Conservation (phyloP, 2,797 vertebrate genomes). For the Falco concolor region DNA sequence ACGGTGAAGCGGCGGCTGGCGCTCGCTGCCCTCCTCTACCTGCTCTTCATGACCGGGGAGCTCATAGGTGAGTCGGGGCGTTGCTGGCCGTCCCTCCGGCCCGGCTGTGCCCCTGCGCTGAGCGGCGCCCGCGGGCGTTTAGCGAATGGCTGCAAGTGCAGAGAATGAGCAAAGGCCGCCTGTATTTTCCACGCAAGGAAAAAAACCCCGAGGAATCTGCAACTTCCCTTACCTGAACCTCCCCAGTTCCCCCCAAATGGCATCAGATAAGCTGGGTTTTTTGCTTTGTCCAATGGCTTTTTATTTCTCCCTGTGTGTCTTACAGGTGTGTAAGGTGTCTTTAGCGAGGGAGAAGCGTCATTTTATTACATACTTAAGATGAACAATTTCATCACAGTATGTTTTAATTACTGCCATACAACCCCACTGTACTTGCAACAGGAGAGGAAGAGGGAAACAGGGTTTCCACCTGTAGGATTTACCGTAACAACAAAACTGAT, state of each 20-base stretch:
- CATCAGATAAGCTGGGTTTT: not conserved
- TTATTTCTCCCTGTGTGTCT: not conserved
- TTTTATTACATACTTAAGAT: not conserved
- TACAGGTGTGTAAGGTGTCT: not conserved
- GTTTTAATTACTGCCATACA: not conserved
- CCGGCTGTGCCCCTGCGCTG: not conserved
- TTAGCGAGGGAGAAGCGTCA: not conserved
- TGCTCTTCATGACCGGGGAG: constrained; percentile 92
- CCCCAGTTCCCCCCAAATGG: not conserved
- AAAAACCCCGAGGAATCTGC: not conserved
- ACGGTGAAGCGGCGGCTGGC: constrained; percentile 83
- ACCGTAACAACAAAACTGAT: not conserved
- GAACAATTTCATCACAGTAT: not conserved
- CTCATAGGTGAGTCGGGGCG: constrained; percentile 83
- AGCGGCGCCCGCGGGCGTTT: too few species aligned
- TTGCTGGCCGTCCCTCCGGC: not conserved
- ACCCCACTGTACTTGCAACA: not conserved
- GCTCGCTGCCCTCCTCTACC: constrained; percentile 85
- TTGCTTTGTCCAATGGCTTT: not conserved
- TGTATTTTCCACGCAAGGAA: not conserved
- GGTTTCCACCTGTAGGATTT: not conserved
- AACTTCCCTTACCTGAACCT: not conserved
- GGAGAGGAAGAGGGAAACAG: not conserved
- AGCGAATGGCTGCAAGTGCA: not conserved
- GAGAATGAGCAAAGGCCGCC: not conserved